Conservation (phyloP, 2,888 invertebrate species). For the Lomographa bimaculata region DNA sequence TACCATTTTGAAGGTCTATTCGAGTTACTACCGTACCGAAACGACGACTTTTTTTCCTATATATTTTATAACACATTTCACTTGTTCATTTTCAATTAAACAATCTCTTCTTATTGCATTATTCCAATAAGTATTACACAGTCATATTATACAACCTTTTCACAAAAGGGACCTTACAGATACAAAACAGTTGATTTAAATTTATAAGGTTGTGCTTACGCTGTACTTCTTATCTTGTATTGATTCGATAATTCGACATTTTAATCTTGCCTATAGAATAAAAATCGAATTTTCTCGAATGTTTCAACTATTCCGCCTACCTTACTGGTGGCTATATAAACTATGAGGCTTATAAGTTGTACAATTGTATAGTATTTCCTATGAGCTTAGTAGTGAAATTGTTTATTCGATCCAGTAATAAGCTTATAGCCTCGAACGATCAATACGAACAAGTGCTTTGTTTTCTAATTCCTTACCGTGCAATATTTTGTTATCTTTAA, state of each 20-base stretch:
- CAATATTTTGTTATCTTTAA: constrained; percentile 11
- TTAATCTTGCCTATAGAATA: constrained; percentile 52
- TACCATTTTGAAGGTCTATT: too few relatives aligned
- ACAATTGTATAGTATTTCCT: constrained; percentile 26
- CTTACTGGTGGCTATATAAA: constrained; percentile 15
- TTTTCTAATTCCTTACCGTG: constrained; percentile 8
- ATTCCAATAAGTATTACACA: too few relatives aligned
- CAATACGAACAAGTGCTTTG: constrained; percentile 3
- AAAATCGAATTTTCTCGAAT: constrained; percentile 42
- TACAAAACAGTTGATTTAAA: too few relatives aligned
- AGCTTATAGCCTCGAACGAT: constrained; percentile 5
- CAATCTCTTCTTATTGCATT: too few relatives aligned
- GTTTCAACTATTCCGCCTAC: constrained; percentile 20
- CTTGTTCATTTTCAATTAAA: too few relatives aligned
- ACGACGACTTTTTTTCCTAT: too few relatives aligned
- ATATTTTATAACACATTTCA: too few relatives aligned
- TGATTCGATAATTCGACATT: constrained; percentile 27
- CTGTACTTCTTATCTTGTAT: constrained; percentile 62
- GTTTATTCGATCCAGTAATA: neutral
- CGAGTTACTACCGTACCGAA: too few relatives aligned
- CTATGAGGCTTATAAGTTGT: too few relatives aligned
- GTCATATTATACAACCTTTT: neutral
- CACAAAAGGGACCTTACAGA: constrained; percentile 10
- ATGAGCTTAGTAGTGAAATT: constrained; percentile 28
- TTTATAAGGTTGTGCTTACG: constrained; percentile 58